Base-by-base conservation (phyloP, 1,140 invertebrate genomes). In the Whitmania pigra region DNA sequence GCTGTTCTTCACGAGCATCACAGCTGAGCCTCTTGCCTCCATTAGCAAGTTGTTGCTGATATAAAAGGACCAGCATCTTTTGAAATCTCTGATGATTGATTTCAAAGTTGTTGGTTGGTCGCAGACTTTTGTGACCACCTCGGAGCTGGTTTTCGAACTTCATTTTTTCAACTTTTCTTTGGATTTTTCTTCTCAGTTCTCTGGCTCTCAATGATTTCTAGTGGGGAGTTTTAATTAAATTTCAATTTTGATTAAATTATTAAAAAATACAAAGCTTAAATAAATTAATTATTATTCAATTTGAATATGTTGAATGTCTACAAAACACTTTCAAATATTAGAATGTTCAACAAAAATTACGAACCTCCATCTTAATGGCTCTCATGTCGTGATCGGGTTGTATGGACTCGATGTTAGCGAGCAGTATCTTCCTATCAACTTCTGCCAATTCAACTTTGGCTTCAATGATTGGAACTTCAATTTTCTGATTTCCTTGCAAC, bases 41-140 rank as follows among this genome's bases (percentile, higher is more conserved):
- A 17, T 49, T 49, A 13, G 43, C 43, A 17, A 49, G 43, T 49
- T 63, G 57, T 63, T 63, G 57, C 57, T 63, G 57, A 63, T 25
- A 63, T 20, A 63, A 25, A 31, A 63, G 57, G 57, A 63, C 57
- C 57, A 63, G 29, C 57, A 63, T 25, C 22, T 63, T 63, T 63
- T 31, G 22, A 20, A 31, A 22, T 25, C 57, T 22, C 22, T 22
- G 22, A 22, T 7, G 22, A 31, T 63, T 63, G 57, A 63, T 63
- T 31, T 63, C 29, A 13, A 15, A 22, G 57, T 63, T 63, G 57
- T 63, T 31, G 11, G 57, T 63, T 7, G 18, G 22, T 22, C 18
- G 11, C 4, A 63, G 29, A 22, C 22, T 22, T n/a, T 63, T 22
- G 22, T 63, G 22, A 18, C 22, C 29, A n/a, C 22, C 29, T 13